Evolutionary conservation across 1,140 invertebrate species (phyloP), one percentile per base, ranked within the genome.

Genomic region (Drosophila trapezifrons): DNA sequence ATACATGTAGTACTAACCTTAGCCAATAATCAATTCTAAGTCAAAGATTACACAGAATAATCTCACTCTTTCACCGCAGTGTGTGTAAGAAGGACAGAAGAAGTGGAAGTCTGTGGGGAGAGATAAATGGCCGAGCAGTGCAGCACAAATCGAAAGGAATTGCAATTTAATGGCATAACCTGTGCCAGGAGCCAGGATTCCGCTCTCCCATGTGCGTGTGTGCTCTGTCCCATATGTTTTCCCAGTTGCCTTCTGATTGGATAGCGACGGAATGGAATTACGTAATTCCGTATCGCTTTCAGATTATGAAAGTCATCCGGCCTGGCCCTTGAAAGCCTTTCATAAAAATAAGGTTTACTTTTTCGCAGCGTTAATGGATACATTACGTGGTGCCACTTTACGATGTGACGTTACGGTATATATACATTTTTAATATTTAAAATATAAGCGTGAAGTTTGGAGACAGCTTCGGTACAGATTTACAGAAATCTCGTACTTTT

Each of bases 121-220:
- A 83, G 71, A 86, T 83, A 89, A 87, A 87, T 86, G 84, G 78
- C 63, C 75, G 52, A 71, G 78, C 52, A 57, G 67, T 52, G 79
- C 43, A 72, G 71, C 71, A 81, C 83, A 86, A 86, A 87, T 86
- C 83, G 83, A 86, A 86, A 83, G 76, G 76, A 87, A 86, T 86
- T 87, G 83, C 83, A 83, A 73, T 83, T 86, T 87, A 86, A 83
- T 87, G 66, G 79, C 63, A 83, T 76, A 83, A 83, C 83, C 79
- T 73, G 55, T 72, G 78, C 73, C 73, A 74, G 67, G 57, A 59
- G 59, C 58, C 64, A 54, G 71, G 15, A 35, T 25, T n/a, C 54
- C 43, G 9, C 62, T 38, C 27, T 46, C 27, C 17, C 7, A 22
- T 42, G 13, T 40, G 38, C 27, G 17, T 9, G 18, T 43, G n/a